Percentiles rank a stretch among this genome's conserved stretches.
phyloP scores from a whole-genome alignment of 2,888 invertebrate species.

The Cabera pusaria region DNA sequence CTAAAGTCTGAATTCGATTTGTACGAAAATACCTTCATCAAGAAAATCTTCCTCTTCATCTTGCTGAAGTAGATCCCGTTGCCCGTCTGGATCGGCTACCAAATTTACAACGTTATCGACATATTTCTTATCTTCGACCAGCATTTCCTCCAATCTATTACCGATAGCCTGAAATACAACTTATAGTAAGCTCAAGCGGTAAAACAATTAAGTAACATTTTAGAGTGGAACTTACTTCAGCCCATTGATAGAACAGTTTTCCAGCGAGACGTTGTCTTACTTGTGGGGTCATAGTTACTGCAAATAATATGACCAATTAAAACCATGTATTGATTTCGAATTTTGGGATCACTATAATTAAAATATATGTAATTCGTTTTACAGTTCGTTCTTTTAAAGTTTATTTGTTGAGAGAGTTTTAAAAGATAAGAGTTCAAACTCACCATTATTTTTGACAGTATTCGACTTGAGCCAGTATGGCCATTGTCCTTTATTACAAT shows the following conservation, averaged over 20 bases:
- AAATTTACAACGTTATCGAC: constrained; percentile 86
- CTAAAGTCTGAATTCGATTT: neutral
- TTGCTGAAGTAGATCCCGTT: constrained; percentile 90
- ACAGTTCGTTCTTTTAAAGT: no score
- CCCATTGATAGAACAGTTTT: constrained; percentile 99
- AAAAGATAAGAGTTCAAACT: constrained; percentile 14
- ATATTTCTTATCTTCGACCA: constrained; percentile 90
- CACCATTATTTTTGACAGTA: constrained; percentile 65
- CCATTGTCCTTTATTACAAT: constrained; percentile 99
- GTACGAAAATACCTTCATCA: constrained; percentile 89
- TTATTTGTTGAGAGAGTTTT: no score
- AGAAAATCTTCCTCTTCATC: constrained; percentile 98
- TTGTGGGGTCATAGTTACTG: constrained; percentile 72
- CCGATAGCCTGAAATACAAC: constrained; percentile 86
- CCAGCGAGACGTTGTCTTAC: constrained; percentile 90
- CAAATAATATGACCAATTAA: no score
- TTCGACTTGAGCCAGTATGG: constrained; percentile 98
- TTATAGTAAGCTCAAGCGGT: neutral
- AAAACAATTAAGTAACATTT: neutral
- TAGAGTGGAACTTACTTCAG: constrained; percentile 85
- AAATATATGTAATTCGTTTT: no score
- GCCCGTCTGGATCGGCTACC: constrained; percentile 89
- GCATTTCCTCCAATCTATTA: constrained; percentile 94
- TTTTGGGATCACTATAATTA: no score
- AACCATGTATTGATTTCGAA: no score